Percentiles rank a stretch among this genome's conserved stretches.
phyloP scores from a whole-genome alignment of 1,140 invertebrate species.

The Nephila pilipes region DNA sequence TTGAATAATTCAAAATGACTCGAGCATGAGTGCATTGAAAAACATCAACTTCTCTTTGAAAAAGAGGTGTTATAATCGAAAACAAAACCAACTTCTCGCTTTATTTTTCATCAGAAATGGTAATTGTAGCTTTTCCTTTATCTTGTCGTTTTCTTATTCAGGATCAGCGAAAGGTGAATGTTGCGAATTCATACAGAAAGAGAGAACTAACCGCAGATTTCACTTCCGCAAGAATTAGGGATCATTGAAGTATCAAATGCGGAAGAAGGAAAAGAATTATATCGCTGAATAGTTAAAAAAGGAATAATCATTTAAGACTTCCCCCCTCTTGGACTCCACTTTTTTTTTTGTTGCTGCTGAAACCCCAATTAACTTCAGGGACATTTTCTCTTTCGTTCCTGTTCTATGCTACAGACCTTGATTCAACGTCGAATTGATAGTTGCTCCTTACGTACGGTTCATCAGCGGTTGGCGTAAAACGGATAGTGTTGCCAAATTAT shows the following conservation, averaged over 20 bases:
- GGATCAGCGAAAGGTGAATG: not conserved
- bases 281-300: not conserved
- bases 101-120: too few species aligned
- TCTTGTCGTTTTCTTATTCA: not conserved
- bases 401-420: conserved; percentile 15
- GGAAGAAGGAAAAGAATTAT: conserved; percentile 40
- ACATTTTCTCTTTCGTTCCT: not conserved
- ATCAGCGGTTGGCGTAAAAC: not conserved
- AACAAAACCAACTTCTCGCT: too few species aligned
- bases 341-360: not conserved
- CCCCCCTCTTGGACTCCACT: not conserved
- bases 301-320: not conserved
- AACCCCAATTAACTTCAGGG: not conserved
- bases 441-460: not conserved
- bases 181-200: not conserved
- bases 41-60: too few species aligned
- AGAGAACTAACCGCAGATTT: not conserved
- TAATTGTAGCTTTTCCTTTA: not conserved
- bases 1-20: too few species aligned
- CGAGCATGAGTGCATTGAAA: too few species aligned
- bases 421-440: not conserved
- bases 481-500: not conserved
- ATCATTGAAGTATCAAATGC: conserved; percentile 35
- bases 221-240: conserved; percentile 39
- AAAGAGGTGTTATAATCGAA: too few species aligned